Base-by-base conservation (phyloP, 2,797 vertebrate species). In the Anabacerthia variegaticeps region DNA sequence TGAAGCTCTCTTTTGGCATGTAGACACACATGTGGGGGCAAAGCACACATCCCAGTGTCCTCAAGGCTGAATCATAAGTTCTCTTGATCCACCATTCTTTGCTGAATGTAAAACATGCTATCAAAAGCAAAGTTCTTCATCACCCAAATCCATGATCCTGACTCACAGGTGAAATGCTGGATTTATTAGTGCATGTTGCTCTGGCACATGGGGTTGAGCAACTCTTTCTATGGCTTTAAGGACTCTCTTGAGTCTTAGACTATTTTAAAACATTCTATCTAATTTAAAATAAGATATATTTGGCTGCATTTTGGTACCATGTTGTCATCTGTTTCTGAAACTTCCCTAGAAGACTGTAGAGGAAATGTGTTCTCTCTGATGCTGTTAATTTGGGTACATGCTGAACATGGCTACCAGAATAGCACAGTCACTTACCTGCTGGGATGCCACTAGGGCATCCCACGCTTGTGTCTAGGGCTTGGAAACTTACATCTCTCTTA, bases 271-370 rank as follows among this genome's bases (percentile, higher is more conserved):
- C 24, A 76, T 37, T 72, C 46, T 36, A 3, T 54, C 39, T 72
- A 78, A 46, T 52, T 46, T 23, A 24, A 58, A 71, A 59, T 66
- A n/a, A 54, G 74, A 69, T 69, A 55, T 28, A 63, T 69, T 84
- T 88, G 83, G 67, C 69, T 93, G 34, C 39, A 32, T 68, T 94
- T 95, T 95, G 54, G 32, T 86, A 78, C 56, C 73, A 12, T 77
- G 65, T 93, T 88, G 46, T 85, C 63, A 82, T 79, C 75, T 93
- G 51, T 77, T 91, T 83, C 85, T 51, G 28, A 83, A 92, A 71
- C 62, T 77, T 81, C 61, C 30, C 32, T 77, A 54, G 69, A 88
- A 93, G 61, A 48, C 62, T 58, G 28, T 32, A 75, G 65, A 85
- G 55, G 63, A 75, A 93, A 91, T 75, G 18, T 75, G 61, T 55